A percentile compares a stretch with the other conserved stretches of the same genome.
These are phyloP conservation scores for Orthonychiurus folsomi DNA, from an alignment of 2,888 invertebrate genomes.

Conservation along the genomic window DNA sequence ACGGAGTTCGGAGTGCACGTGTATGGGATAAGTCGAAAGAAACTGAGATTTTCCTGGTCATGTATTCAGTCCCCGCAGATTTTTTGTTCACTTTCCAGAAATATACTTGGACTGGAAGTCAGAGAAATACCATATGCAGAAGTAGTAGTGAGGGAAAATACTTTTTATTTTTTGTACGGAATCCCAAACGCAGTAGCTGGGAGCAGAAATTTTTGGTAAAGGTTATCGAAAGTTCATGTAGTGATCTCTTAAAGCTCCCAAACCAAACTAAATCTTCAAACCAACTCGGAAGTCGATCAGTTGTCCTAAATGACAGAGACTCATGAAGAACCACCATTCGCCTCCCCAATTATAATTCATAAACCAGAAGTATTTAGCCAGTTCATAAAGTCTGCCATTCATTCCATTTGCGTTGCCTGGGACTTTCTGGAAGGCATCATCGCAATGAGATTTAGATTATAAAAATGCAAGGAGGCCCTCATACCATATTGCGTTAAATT, in stretches of 20 bases:
- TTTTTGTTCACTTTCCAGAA: conserved; percentile 1
- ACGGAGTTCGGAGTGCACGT: not conserved
- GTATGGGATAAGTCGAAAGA: not conserved
- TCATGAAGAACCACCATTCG: not conserved
- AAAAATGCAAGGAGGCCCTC: too few species aligned
- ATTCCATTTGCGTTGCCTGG: too few species aligned
- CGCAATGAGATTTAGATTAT: too few species aligned
- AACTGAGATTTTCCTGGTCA: not conserved
- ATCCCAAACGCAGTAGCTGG: not conserved
- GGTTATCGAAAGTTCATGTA: not conserved
- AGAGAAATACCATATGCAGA: not conserved
- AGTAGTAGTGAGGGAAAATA: not conserved
- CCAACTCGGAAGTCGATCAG: not conserved
- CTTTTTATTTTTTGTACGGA: not conserved
- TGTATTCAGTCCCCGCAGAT: not conserved
- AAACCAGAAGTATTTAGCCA: too few species aligned
- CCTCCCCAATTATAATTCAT: not conserved
- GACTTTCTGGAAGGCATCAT: too few species aligned
- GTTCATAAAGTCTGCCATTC: too few species aligned
- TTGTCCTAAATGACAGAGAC: not conserved
- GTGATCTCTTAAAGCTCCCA: not conserved
- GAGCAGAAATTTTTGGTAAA: not conserved
- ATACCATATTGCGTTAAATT: too few species aligned
- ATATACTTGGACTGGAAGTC: not conserved
- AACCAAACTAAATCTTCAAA: not conserved